Base-by-base conservation (phyloP, 2,888 invertebrate species). In the Imbricaverruca yamaguchii region DNA sequence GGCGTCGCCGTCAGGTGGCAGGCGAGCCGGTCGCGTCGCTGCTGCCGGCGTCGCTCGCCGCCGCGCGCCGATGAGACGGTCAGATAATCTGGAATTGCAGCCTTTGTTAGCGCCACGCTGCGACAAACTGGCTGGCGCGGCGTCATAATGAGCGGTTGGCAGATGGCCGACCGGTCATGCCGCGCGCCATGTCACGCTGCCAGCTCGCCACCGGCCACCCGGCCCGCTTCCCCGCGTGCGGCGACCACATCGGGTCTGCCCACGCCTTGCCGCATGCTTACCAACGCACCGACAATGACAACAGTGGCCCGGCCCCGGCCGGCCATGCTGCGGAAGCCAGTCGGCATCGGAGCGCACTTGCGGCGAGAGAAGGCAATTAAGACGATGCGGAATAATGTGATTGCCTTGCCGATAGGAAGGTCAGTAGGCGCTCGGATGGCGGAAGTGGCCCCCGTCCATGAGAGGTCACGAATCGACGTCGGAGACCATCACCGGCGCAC, bases 71-170 rank as follows among this genome's bases (percentile, higher is more conserved):
- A 69, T 69, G 21, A 39, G 69, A 6, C 69, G 65, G 23, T 12
- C 23, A 69, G 69, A 69, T 69, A 69, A 69, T 69, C 69, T 69
- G 69, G 69, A 69, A 69, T 69, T 69, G 69, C 69, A 69, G 39
- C 39, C 69, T 23, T 69, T 69, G 69, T 69, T 69, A 69, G 69
- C 39, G 69, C 21, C 69, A 15, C 15, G 69, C 69, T 13, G 18
- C 23, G 65, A 65, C 18, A 18, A 13, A 65, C 65, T 39, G 39
- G 39, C 39, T 4, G 65, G 65, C 23, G 23, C 23, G 65, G 12
- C 23, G n/a, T 23, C 10, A 21, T 61, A 61, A 61, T 61, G 61
- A 61, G 61, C 61, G 61, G 61, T 1, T 15, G 18, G 8, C 18
- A 21, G 21, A 15, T 15, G 61, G 23, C n/a, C 12, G 23, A 23